These are phyloP conservation scores for Pachyseris speciosa DNA, from an alignment of 64 coral and sea anemone genomes.

Conservation along the genomic window DNA sequence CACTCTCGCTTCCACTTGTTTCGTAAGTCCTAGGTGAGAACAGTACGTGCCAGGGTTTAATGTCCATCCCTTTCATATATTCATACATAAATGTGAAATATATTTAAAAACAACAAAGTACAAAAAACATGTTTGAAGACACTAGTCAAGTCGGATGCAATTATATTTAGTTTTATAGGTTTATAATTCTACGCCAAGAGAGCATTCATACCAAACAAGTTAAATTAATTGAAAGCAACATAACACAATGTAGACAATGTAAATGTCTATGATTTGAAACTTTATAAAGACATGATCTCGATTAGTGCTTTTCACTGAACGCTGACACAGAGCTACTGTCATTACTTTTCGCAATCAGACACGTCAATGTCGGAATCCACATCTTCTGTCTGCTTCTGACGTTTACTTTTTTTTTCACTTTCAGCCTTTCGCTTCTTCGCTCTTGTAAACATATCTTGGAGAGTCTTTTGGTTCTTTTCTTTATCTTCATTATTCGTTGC, in stretches of 20 bases:
- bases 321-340: not conserved
- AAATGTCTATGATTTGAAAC: not conserved
- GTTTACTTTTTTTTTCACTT: not conserved
- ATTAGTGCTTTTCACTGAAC: too few species aligned
- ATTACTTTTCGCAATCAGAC: constrained; percentile 3
- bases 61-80: not conserved
- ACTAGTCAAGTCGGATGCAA: too few species aligned
- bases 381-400: not conserved
- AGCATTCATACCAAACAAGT: too few species aligned
- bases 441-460: not conserved
- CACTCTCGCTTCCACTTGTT: not conserved
- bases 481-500: not conserved
- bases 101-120: not conserved
- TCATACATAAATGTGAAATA: not conserved
- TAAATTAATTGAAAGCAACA: too few species aligned
- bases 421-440: not conserved
- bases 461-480: not conserved
- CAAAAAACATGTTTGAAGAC: too few species aligned
- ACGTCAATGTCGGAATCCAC: constrained; percentile 30
- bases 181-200: too few species aligned
- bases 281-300: not conserved
- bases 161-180: too few species aligned
- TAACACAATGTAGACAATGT: too few species aligned
- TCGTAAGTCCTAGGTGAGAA: constrained; percentile 14
- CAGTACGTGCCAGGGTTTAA: not conserved